phyloP scores from a whole-genome alignment of 2,797 vertebrate species.

The Prunella strophiata region DNA sequence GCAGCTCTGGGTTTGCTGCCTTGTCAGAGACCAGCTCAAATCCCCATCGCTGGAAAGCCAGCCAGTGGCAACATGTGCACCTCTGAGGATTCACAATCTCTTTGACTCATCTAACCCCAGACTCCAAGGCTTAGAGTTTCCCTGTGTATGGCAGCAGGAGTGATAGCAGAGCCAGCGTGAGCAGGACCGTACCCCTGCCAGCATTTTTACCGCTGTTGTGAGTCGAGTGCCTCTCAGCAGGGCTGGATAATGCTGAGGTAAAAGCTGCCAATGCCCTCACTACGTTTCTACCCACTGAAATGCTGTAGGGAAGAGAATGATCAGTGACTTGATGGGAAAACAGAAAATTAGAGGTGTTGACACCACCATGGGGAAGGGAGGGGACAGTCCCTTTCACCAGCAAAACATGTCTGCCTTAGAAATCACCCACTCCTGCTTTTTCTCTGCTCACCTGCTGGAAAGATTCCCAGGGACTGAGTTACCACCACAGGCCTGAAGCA shows the following conservation, averaged over 20 bases:
- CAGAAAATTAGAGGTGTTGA: conserved; percentile 25
- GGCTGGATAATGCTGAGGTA: conserved; percentile 14
- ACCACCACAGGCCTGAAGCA: neutral
- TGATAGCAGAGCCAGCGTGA: neutral
- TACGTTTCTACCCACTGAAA: neutral
- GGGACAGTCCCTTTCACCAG: neutral
- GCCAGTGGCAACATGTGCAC: neutral
- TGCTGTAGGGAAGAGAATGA: conserved; percentile 21
- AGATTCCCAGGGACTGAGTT: neutral
- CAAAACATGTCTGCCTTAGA: neutral
- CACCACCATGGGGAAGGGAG: neutral
- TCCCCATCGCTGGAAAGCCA: neutral
- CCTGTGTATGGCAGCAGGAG: neutral
- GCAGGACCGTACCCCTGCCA: neutral
- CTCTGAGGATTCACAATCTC: conserved; percentile 25
- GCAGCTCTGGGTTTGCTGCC: conserved; percentile 36
- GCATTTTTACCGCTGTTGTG: conserved; percentile 34
- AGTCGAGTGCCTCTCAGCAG: conserved; percentile 43
- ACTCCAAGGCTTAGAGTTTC: neutral
- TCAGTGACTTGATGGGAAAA: neutral
- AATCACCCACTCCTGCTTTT: neutral
- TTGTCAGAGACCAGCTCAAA: conserved; percentile 23
- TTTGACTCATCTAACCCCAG: conserved; percentile 38
- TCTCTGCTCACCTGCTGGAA: neutral
- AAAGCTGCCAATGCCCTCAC: conserved; percentile 40